Base-by-base conservation (phyloP, 2,113 vertebrate genomes). In the Ptilonorhynchus violaceus region DNA sequence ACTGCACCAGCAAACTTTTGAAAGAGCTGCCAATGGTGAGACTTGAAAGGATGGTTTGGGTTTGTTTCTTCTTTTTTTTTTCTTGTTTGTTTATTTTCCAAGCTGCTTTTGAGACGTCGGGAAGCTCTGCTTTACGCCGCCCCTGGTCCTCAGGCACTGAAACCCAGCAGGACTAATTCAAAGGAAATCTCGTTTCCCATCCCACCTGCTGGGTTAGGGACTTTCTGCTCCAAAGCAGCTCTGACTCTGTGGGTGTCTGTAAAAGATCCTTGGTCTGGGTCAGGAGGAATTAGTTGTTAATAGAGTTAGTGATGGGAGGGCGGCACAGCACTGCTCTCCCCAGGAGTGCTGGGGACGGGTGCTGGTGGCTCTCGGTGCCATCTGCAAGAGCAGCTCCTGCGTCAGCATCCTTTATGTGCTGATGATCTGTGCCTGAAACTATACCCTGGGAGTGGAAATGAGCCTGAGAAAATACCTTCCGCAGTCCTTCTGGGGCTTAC, bases 381-480 rank as follows among this genome's bases (percentile, higher is more conserved):
- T 37, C 93, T 56, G 62, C 5, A 19, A 6, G n/a, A 62, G 78
- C 64, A 70, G 60, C 85, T 91, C 69, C 88, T 80, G 76, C 41
- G 49, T 96, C 95, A 94, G 95, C 96, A 95, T 94, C 94, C 89
- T 93, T 91, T 58, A 55, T 67, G 83, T 67, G 91, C 86, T 63
- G 93, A 86, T 95, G 91, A 96, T 89, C 96, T 97, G 72, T 88
- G 89, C 59, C 60, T 88, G 92, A 93, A 96, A 96, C 87, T 94
- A 81, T 96, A 96, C 90, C 68, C 93, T 81, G 83, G 86, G 92
- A 94, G 53, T 84, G 79, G 92, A 70, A 89, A 91, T 66, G 60
- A 16, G 73, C 90, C 93, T 70, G 87, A 85, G 95, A 91, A 96
- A 96, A 92, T 94, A 94, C 44, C 93, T 89, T 89, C 76, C 8